These are phyloP conservation scores for Leptinotarsa tumamoca DNA, from an alignment of 2,888 invertebrate species.

Conservation along the genomic window DNA sequence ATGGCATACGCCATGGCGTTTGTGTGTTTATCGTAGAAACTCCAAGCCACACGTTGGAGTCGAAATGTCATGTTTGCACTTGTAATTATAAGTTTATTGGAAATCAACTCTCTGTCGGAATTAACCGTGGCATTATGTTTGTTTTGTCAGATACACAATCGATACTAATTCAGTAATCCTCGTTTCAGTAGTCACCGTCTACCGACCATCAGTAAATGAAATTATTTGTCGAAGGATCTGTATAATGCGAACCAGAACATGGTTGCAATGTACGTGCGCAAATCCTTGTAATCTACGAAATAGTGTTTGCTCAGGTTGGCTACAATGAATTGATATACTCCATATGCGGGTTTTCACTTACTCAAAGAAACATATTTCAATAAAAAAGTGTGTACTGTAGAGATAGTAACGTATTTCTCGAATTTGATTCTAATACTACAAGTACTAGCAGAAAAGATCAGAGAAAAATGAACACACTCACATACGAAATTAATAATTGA, in stretches of 20 bases:
- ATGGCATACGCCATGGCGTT: constrained; percentile 23
- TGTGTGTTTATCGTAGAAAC: constrained; percentile 30
- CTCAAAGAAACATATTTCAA: too few relatives aligned
- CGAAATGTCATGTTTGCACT: constrained; percentile 64
- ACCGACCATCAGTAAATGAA: constrained; percentile 26
- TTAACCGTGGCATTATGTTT: constrained; percentile 54
- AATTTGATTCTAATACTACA: too few relatives aligned
- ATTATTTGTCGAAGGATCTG: constrained; percentile 29
- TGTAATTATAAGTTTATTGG: constrained; percentile 62
- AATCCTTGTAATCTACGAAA: neutral
- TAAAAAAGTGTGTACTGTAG: too few relatives aligned
- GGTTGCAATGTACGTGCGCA: neutral
- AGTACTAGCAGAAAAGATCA: too few relatives aligned
- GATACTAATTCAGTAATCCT: constrained; percentile 60
- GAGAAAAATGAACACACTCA: too few relatives aligned
- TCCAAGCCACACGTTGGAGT: constrained; percentile 50
- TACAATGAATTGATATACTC: neutral
- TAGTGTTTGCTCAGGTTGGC: neutral
- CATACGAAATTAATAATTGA: too few relatives aligned
- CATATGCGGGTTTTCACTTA: neutral
- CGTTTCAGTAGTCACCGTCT: neutral
- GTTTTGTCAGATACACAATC: constrained; percentile 59
- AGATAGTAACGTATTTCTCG: too few relatives aligned
- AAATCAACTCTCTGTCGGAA: constrained; percentile 47
- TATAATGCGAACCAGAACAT: constrained; percentile 14